Conservation (phyloP, 2,113 vertebrate species). For the Lepisosteus oculatus region DNA sequence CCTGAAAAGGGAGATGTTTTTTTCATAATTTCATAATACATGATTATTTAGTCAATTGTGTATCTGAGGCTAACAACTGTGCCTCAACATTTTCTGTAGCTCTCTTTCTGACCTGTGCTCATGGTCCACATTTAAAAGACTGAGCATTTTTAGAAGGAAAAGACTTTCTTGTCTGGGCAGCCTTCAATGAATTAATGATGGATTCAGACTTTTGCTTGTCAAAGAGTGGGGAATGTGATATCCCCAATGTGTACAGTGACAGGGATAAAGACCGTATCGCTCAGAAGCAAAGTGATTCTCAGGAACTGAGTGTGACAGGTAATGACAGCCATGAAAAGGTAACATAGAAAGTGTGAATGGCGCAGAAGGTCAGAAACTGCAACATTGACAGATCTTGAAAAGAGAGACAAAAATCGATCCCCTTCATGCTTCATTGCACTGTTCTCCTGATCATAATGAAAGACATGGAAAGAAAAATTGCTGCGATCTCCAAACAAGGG, state of each 20-base stretch:
- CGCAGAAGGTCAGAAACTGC: conserved; percentile 5
- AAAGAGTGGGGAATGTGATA: conserved; percentile 4
- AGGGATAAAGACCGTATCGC: not conserved
- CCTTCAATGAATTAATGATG: conserved; percentile 15
- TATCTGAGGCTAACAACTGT: no score
- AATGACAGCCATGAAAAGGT: not conserved
- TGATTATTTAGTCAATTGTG: no score
- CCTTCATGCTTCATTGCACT: not conserved
- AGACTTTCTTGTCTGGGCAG: not conserved
- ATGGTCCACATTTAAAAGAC: not conserved
- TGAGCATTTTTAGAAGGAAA: not conserved
- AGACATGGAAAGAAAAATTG: no score
- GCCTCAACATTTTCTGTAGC: no score
- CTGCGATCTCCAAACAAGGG: no score
- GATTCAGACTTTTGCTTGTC: not conserved
- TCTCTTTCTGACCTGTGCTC: not conserved
- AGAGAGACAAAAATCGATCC: not conserved
- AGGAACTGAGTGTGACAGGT: conserved; percentile 14
- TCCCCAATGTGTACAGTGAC: not conserved
- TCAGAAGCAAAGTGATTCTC: not conserved
- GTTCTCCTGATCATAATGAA: no score
- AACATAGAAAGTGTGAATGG: not conserved
- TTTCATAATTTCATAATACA: no score
- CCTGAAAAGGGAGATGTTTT: no score
- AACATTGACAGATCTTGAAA: conserved; percentile 3